Conservation (phyloP, 1,140 invertebrate species). For the Holotrichia oblita region DNA sequence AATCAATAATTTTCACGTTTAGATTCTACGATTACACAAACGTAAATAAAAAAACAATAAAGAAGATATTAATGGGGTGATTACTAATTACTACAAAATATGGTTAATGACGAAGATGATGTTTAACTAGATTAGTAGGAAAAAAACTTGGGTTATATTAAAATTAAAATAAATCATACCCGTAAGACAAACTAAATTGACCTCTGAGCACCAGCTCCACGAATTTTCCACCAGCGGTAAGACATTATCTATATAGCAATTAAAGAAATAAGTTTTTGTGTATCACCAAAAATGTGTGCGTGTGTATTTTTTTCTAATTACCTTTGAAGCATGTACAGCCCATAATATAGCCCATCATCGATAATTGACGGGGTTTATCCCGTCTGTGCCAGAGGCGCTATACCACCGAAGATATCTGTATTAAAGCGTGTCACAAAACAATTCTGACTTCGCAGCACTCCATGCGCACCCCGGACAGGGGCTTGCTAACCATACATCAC, state of each 20-base stretch:
- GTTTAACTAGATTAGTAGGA: slow-evolving; percentile 3
- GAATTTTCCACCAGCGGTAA: slow-evolving; percentile 37
- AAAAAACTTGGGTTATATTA: slow-evolving; percentile 18
- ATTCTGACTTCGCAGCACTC: slow-evolving; percentile 25
- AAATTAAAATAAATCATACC: slow-evolving; percentile 38
- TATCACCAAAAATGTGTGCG: neutral
- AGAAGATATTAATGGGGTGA: neutral
- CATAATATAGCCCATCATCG: slow-evolving; percentile 90
- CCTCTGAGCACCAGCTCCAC: slow-evolving; percentile 30
- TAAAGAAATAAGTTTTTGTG: slow-evolving; percentile 21
- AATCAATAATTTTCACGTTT: slow-evolving; percentile 31
- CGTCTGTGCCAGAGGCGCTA: slow-evolving; percentile 46
- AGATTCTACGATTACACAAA: slow-evolving; percentile 4
- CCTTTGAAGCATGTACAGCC: slow-evolving; percentile 89
- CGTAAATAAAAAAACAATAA: neutral
- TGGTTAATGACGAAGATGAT: neutral
- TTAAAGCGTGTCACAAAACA: slow-evolving; percentile 24
- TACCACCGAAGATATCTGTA: slow-evolving; percentile 15
- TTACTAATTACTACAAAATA: neutral
- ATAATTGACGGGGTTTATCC: slow-evolving; percentile 59
- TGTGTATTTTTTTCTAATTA: slow-evolving; percentile 57
- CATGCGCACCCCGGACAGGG: slow-evolving; percentile 13
- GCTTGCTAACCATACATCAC: slow-evolving; percentile 34
- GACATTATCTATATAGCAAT: slow-evolving; percentile 37
- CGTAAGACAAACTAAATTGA: slow-evolving; percentile 33